Conservation (phyloP, 1,140 invertebrate species). For the Trichonephila inaurata region DNA sequence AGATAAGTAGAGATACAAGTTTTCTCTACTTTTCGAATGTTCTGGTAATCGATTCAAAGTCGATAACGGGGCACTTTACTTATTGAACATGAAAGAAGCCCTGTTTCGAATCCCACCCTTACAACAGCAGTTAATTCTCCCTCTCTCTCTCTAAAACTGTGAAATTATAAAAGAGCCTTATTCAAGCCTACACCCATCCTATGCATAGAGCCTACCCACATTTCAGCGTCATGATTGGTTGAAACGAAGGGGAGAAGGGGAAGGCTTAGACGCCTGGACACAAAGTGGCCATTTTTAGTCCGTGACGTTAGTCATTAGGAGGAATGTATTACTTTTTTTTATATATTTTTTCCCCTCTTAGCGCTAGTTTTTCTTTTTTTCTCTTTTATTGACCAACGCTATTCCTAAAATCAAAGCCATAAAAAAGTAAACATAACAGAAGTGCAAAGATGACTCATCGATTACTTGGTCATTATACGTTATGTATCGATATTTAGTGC, state of each 20-base stretch:
- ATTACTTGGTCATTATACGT: constrained; percentile 55
- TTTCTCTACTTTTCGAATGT: background rate
- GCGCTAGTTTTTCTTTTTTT: background rate
- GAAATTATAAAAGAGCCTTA: constrained; percentile 25
- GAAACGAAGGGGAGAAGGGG: background rate
- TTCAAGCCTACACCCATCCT: constrained; percentile 26
- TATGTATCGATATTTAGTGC: constrained; percentile 64
- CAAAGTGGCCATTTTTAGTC: constrained; percentile 10
- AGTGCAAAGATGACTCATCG: constrained; percentile 29
- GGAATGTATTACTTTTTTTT: background rate
- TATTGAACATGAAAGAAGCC: constrained; percentile 24
- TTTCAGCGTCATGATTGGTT: constrained; percentile 26
- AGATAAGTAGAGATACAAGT: background rate
- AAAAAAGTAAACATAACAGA: constrained; percentile 32
- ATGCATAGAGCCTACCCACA: background rate
- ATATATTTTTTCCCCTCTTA: background rate
- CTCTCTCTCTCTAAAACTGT: background rate
- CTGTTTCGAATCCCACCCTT: background rate
- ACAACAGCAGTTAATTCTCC: background rate
- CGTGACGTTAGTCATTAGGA: constrained; percentile 52
- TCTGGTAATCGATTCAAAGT: constrained; percentile 39
- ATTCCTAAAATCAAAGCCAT: constrained; percentile 4
- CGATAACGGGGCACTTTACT: constrained; percentile 9
- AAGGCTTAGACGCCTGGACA: background rate
- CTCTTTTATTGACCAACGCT: constrained; percentile 28